Base-by-base conservation (phyloP, 2,888 invertebrate genomes). In the Pardosa pseudoannulata region DNA sequence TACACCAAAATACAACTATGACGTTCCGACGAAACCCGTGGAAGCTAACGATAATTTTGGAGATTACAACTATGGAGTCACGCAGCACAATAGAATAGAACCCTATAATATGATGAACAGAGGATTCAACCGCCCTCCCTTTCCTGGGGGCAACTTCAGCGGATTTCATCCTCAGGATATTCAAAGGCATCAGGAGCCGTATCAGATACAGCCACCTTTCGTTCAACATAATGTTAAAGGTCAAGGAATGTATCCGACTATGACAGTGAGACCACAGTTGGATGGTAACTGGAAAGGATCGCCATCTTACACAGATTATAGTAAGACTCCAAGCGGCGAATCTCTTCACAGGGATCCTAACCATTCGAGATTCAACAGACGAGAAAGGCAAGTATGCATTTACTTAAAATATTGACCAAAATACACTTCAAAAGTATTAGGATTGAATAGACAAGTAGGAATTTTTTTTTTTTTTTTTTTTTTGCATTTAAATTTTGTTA, bases 251-350 rank as follows among this genome's bases (percentile, higher is more conserved):
- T 56, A 73, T 16, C 36, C 78, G 27, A 73, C 39, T 7, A 36
- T 67, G 9, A 78, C 83, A 2, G 56, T 41, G 56, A 56, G 76
- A 7, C 78, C 78, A 27, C 67, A 67, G 23, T n/a, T 72, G 1
- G 50, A 39, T 39, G 67, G 78, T 11, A 85, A 85, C n/a, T 85
- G 83, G 83, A 85, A 85, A 56, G 83, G 83, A 7, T 56, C 74
- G 9, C 74, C 74, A 36, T 56, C 36, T 41, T 28, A 62, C 7
- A 27, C 9, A 16, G 74, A 71, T 46, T 71, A 71, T 16, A 71
- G 46, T 28, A 71, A 71, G 28, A 6, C 46, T 27, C 28, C 46
- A 13, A 46, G 5, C 29, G 28, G 71, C 27, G 46, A 28, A 46
- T n/a, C 23, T 0, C 39, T 41, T 6, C 27, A 39, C 23, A 11